Evolutionary conservation across 2,797 vertebrate species (phyloP).

Genomic region (Euphonia xanthogaster): DNA sequence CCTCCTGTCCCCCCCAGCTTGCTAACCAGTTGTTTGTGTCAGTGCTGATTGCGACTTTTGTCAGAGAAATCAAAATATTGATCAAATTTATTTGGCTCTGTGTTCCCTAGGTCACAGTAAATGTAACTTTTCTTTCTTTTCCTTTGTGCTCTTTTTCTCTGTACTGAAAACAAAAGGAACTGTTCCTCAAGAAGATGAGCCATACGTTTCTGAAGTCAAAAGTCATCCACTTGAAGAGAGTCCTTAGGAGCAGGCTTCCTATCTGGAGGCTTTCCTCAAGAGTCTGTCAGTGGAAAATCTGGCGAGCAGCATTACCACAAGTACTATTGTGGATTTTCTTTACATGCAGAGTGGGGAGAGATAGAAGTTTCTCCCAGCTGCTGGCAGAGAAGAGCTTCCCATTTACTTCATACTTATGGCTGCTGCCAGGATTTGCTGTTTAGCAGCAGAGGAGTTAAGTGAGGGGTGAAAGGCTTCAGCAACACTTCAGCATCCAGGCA

Average conservation of each 20-base stretch:
- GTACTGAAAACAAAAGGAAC: neutral
- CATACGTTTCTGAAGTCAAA: neutral
- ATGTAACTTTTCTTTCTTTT: neutral
- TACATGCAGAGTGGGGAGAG: neutral
- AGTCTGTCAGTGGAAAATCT: constrained; percentile 23
- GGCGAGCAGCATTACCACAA: constrained; percentile 22
- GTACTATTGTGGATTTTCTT: constrained; percentile 48
- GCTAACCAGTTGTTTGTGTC: constrained; percentile 44
- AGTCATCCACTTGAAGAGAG: neutral
- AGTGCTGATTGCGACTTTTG: neutral
- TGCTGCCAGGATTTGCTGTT: constrained; percentile 38
- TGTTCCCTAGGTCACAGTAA: constrained; percentile 6
- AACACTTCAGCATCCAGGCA: constrained; percentile 2
- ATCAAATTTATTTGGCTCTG: constrained; percentile 3
- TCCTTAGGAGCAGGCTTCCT: constrained; percentile 1
- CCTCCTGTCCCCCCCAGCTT: neutral
- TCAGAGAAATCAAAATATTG: constrained; percentile 50
- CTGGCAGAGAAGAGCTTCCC: constrained; percentile 39
- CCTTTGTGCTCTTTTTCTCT: neutral
- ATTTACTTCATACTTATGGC: neutral
- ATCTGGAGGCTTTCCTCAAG: constrained; percentile 24
- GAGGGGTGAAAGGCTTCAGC: constrained; percentile 31
- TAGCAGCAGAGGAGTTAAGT: constrained; percentile 39
- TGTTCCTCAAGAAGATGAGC: neutral
- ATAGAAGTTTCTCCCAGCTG: constrained; percentile 43